phyloP scores from a whole-genome alignment of 2,113 vertebrate genomes.

The Notarius lentiginosus region DNA sequence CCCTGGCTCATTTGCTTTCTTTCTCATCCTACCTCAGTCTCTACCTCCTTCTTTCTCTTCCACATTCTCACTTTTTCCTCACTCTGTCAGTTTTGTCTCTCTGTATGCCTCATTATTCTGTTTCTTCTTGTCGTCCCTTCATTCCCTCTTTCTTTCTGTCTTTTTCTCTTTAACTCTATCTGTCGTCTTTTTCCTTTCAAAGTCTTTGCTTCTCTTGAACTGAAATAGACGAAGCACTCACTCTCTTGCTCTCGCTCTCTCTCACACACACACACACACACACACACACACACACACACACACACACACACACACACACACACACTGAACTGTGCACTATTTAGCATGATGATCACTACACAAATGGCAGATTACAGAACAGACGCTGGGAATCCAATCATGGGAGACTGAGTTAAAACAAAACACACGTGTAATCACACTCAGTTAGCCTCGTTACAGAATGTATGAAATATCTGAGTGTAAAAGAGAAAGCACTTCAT shows the following conservation, averaged over 20 bases:
- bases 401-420: neutral
- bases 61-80: neutral
- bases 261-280: conserved; percentile 4
- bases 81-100: neutral
- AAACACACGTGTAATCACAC: conserved; percentile 7
- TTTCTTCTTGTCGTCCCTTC: neutral
- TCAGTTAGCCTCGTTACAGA: neutral
- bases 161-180: neutral
- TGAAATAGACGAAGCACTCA: neutral
- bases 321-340: neutral
- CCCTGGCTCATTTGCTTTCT: neutral
- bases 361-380: neutral
- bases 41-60: neutral
- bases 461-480: neutral
- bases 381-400: neutral
- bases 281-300: neutral
- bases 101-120: neutral
- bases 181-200: neutral
- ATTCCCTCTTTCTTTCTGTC: neutral
- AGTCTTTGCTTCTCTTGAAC: neutral
- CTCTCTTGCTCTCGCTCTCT: too few species aligned
- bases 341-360: neutral
- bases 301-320: conserved; percentile 6
- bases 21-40: neutral
- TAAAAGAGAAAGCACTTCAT: neutral